Evolutionary conservation across 2,113 vertebrate species (phyloP), one percentile per base, ranked within the genome.

Genomic region (Hyaena hyaena): DNA sequence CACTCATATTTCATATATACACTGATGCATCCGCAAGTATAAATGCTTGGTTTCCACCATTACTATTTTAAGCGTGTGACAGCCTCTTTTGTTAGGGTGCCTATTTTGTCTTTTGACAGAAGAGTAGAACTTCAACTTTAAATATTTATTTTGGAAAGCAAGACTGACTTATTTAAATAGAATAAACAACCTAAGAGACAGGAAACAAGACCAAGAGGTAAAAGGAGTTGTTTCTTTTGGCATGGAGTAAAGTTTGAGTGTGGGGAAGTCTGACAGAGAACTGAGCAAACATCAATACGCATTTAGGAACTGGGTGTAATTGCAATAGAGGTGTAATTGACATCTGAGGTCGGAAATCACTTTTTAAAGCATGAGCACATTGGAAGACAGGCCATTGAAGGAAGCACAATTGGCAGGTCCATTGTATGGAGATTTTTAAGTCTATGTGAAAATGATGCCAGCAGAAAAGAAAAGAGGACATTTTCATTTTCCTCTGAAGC

Each of bases 91-190:
- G 39, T 24, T 53, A 10, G 6, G 12, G 3, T 48, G 17, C 55
- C 66, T 91, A 10, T 65, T 73, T 86, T 88, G 9, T 89, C 55
- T 35, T 96, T 84, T 86, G 50, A 87, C 43, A 65, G 33, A 81
- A 82, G n/a, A 84, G 10, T 63, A 19, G 45, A 94, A 81, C 17
- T 83, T 86, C 65, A 26, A 55, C 17, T 74, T 82, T 85, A 81
- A 93, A 45, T 86, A n/a, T 91, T 95, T 90, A 88, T 88, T 95
- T 87, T 94, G 35, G 80, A 97, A 97, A 93, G 48, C 50, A 82
- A 87, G 24, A 19, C 53, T 28, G 48, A n/a, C 26, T 92, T 87
- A n/a, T 69, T 82, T 83, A 43, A 88, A 19, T 10, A 89, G 16
- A 48, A 21, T 58, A 89, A 92, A 95, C 26, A 95, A 69, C 35